Percentiles rank a stretch among this genome's conserved stretches.
These are phyloP conservation scores for Pongo pygmaeus DNA, from an alignment of 2,113 vertebrate species.

Conservation along the genomic window DNA sequence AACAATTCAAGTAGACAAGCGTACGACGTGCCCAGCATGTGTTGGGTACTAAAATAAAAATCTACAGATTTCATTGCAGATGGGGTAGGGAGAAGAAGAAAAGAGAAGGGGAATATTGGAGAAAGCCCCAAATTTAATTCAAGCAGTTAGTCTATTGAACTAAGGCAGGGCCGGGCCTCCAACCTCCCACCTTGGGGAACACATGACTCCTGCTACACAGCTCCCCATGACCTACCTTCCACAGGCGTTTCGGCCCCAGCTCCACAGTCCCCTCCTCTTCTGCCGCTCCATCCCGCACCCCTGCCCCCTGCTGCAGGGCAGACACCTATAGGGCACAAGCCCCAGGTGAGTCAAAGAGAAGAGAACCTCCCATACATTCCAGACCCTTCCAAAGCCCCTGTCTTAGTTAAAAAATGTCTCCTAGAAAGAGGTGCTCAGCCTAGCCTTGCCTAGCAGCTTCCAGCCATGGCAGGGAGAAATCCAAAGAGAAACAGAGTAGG, in stretches of 20 bases:
- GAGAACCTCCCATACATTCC: neutral
- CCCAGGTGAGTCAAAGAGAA: neutral
- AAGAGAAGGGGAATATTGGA: neutral
- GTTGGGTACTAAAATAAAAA: neutral
- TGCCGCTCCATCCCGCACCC: conserved; percentile 52
- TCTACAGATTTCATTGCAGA: neutral
- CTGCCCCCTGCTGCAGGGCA: conserved; percentile 80
- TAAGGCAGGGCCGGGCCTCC: neutral
- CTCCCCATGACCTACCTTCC: conserved; percentile 82
- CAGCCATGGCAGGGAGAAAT: neutral
- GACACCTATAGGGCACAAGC: conserved; percentile 78
- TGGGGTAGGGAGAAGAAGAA: neutral
- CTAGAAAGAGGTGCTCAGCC: neutral
- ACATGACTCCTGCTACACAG: too few species aligned
- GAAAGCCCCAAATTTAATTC: neutral
- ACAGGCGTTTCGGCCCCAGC: conserved; percentile 74
- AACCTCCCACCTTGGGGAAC: neutral
- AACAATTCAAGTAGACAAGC: neutral
- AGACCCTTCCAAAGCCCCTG: neutral
- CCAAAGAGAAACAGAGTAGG: fast-evolving
- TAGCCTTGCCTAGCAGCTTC: neutral
- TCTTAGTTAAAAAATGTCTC: neutral
- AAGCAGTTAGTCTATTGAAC: neutral
- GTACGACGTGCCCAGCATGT: neutral
- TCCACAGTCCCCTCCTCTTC: conserved; percentile 82